Percentiles rank a stretch among this genome's conserved stretches.
Conservation (phyloP, 2,797 vertebrate species). For the Numenius phaeopus region DNA sequence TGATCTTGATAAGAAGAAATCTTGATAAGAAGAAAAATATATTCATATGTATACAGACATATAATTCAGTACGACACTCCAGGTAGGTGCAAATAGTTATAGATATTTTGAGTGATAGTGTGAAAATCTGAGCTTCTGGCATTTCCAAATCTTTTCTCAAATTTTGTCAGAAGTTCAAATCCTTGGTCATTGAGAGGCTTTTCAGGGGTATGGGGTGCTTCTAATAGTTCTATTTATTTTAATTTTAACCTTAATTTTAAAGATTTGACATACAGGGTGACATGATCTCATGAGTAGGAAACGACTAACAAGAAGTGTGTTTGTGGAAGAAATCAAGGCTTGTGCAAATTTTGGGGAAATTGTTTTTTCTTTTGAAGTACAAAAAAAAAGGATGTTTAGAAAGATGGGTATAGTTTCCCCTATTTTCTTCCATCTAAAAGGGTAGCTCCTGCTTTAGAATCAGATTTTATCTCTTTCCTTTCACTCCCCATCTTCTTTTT, state of each 20-base stretch:
- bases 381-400: neutral
- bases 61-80: neutral
- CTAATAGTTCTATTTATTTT: neutral
- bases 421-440: neutral
- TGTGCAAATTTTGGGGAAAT: neutral
- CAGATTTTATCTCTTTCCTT: neutral
- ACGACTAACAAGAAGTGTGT: neutral
- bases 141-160: neutral
- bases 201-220: neutral
- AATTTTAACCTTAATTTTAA: neutral
- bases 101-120: neutral
- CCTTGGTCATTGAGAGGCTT: neutral
- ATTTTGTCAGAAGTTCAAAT: neutral
- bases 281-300: neutral
- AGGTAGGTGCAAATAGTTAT: neutral
- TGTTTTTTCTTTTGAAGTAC: neutral
- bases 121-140: neutral
- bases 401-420: neutral
- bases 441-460: neutral
- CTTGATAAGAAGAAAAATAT: neutral
- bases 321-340: neutral
- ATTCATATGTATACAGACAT: neutral
- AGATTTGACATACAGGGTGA: neutral
- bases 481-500: neutral
- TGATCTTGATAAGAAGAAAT: neutral